Evolutionary conservation across 2,113 vertebrate genomes (phyloP).

Genomic region (Leuciscus idus): DNA sequence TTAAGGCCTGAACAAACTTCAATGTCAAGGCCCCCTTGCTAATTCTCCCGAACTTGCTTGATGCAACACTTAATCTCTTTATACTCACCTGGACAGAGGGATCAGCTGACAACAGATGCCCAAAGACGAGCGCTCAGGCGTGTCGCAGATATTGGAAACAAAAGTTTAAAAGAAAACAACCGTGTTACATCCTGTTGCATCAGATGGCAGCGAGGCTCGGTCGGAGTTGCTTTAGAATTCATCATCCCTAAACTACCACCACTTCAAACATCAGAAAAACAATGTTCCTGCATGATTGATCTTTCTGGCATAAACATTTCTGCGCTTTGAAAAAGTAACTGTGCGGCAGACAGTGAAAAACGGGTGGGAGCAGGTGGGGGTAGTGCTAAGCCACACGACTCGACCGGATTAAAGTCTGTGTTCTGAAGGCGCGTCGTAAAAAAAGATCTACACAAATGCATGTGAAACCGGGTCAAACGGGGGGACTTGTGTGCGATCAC

Average conservation of each 20-base stretch:
- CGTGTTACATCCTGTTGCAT: slow-evolving; percentile 61
- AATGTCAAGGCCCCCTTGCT: slow-evolving; percentile 15
- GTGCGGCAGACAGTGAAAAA: slow-evolving; percentile 49
- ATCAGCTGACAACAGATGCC: slow-evolving; percentile 44
- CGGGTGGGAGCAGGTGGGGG: slow-evolving; percentile 29
- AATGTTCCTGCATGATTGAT: slow-evolving; percentile 60
- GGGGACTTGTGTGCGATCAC: slow-evolving; percentile 1
- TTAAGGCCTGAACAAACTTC: slow-evolving; percentile 22
- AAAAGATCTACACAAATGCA: slow-evolving; percentile 37
- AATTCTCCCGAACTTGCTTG: slow-evolving; percentile 41
- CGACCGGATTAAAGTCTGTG: slow-evolving; percentile 35
- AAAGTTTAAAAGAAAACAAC: slow-evolving; percentile 56
- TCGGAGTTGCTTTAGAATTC: slow-evolving; percentile 62
- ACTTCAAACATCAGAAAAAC: slow-evolving; percentile 62
- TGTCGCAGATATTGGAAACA: slow-evolving; percentile 49
- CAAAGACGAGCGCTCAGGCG: slow-evolving; percentile 35
- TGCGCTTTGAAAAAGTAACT: slow-evolving; percentile 51
- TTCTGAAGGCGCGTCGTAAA: slow-evolving; percentile 29
- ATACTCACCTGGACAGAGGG: slow-evolving; percentile 42
- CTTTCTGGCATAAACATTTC: slow-evolving; percentile 57
- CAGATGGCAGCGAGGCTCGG: slow-evolving; percentile 55
- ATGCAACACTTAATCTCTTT: slow-evolving; percentile 49
- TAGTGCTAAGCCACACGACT: slow-evolving; percentile 41
- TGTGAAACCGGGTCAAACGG: slow-evolving; percentile 48
- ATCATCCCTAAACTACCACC: slow-evolving; percentile 61